A percentile compares a stretch with the other conserved stretches of the same genome.
Conservation (phyloP, 2,797 vertebrate species). For the Percopsis omiscomaycus region DNA sequence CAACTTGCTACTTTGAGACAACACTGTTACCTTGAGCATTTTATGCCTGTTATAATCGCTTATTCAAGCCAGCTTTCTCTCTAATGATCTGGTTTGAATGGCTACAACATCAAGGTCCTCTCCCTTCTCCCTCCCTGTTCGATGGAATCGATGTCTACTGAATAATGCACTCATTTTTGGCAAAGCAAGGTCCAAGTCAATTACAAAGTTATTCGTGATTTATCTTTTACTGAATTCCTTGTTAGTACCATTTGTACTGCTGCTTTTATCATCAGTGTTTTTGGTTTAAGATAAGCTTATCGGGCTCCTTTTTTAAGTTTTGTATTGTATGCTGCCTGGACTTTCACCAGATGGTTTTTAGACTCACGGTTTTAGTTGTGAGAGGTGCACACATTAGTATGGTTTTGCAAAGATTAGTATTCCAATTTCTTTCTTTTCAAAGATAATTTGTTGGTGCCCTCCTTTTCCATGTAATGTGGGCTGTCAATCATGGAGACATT, state of each 20-base stretch:
- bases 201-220: slow-evolving; percentile 7
- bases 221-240: background rate
- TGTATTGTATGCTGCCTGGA: no score
- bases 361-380: no score
- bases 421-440: no score
- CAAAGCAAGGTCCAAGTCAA: slow-evolving; percentile 15
- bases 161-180: slow-evolving; percentile 42
- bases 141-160: slow-evolving; percentile 29
- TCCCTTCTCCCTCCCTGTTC: slow-evolving; percentile 12
- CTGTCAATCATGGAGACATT: no score
- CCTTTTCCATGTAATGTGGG: no score
- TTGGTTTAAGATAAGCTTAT: no score
- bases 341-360: no score
- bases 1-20: slow-evolving; percentile 30
- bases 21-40: slow-evolving; percentile 60
- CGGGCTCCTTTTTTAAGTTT: no score
- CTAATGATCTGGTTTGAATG: slow-evolving; percentile 48
- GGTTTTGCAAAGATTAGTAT: no score
- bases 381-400: no score
- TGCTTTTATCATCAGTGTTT: background rate
- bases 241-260: background rate
- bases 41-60: slow-evolving; percentile 59
- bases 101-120: slow-evolving; percentile 37
- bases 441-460: no score
- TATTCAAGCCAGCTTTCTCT: slow-evolving; percentile 35